Conservation (phyloP, 1,140 invertebrate species). For the Akabosia matsudoensis region DNA sequence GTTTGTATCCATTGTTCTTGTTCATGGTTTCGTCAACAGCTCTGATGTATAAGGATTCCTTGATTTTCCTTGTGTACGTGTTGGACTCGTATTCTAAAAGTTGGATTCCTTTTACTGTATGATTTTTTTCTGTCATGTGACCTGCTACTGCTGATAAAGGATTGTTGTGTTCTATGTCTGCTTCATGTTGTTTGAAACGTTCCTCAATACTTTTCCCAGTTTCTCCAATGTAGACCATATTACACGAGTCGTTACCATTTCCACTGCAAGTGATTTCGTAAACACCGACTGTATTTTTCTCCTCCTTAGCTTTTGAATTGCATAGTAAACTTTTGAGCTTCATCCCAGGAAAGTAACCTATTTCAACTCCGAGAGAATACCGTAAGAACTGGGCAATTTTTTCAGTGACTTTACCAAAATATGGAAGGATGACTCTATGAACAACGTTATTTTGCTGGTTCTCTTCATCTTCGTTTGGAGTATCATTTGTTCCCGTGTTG, state of each 20-base stretch:
- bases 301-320: neutral
- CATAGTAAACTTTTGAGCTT: neutral
- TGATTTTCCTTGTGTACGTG: neutral
- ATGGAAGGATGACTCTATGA: constrained; percentile 10
- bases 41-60: neutral
- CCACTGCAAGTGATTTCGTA: neutral
- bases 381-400: neutral
- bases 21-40: neutral
- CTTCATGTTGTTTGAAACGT: neutral
- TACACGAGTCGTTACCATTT: neutral
- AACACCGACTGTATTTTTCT: neutral
- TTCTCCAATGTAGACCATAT: neutral
- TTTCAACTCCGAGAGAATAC: neutral
- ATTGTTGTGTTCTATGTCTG: neutral
- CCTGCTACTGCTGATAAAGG: neutral
- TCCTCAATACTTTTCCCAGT: neutral
- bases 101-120: neutral
- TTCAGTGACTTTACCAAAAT: neutral
- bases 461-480: neutral
- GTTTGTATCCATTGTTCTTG: neutral
- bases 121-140: neutral
- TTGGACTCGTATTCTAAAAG: neutral
- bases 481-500: neutral
- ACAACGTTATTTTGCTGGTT: neutral
- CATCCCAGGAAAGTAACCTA: neutral